phyloP scores from a whole-genome alignment of 2,797 vertebrate genomes.

The Valencia hispanica region DNA sequence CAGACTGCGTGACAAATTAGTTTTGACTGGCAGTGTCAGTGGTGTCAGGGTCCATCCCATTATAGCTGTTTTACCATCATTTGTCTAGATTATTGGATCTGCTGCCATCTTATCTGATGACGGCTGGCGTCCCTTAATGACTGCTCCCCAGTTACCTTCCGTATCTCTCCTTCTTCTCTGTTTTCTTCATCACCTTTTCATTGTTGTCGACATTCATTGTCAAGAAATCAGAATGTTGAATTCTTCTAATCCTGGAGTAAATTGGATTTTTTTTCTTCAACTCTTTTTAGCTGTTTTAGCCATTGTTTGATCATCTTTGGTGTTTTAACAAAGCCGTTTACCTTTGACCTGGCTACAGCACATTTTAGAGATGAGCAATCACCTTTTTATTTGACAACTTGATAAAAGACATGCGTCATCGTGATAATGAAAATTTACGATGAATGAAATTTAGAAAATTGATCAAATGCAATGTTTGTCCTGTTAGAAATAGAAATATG shows the following conservation, averaged over 20 bases:
- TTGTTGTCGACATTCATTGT: neutral
- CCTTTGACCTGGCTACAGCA: no score
- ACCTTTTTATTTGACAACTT: neutral
- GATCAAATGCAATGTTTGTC: neutral
- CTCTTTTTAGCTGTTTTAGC: no score
- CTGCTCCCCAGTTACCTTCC: neutral
- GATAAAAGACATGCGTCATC: neutral
- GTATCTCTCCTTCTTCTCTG: neutral
- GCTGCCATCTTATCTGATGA: slow-evolving; percentile 13
- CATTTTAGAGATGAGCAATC: neutral
- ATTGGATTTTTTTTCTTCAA: neutral
- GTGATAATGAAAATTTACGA: neutral
- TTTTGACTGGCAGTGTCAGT: slow-evolving; percentile 36
- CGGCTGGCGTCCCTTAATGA: neutral
- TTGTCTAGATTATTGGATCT: slow-evolving; percentile 44
- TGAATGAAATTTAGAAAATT: neutral
- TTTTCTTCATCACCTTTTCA: neutral
- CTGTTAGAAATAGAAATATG: neutral
- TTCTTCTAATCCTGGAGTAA: neutral
- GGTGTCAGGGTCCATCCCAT: slow-evolving; percentile 41
- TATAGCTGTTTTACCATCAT: slow-evolving; percentile 18
- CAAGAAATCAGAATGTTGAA: neutral
- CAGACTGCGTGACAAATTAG: slow-evolving; percentile 41
- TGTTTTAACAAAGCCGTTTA: neutral
- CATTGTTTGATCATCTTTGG: neutral